Conservation (phyloP, 1,140 invertebrate species). For the Thalassaphorura encarpata region DNA sequence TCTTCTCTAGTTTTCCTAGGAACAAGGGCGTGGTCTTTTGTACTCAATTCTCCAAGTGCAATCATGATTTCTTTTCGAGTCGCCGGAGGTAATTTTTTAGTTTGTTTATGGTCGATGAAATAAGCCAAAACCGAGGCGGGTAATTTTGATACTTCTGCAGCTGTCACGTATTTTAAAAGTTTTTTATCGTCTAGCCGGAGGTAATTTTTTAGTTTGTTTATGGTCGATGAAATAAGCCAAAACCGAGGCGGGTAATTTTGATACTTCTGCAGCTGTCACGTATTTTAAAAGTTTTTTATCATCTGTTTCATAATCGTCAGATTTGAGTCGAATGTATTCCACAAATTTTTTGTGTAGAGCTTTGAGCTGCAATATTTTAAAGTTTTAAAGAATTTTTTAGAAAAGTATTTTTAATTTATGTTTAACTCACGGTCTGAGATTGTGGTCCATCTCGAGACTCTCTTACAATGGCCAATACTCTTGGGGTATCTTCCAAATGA, state of each 20-base stretch:
- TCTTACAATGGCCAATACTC: constrained; percentile 20
- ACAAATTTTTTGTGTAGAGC: constrained; percentile 23
- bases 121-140: constrained; percentile 29
- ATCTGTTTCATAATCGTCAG: constrained; percentile 21
- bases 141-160: constrained; percentile 26
- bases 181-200: too few species aligned
- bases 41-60: constrained; percentile 25
- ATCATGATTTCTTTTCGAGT: constrained; percentile 30
- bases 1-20: constrained; percentile 26
- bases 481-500: constrained; percentile 22
- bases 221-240: constrained; percentile 29
- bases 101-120: constrained; percentile 22
- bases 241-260: constrained; percentile 26
- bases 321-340: constrained; percentile 25
- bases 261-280: constrained; percentile 26
- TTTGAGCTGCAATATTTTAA: constrained; percentile 16
- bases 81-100: background rate
- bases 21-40: constrained; percentile 27
- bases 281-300: constrained; percentile 30
- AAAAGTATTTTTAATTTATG: background rate
- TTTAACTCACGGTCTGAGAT: constrained; percentile 18
- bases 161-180: constrained; percentile 9
- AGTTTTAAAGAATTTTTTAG: background rate
- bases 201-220: constrained; percentile 23
- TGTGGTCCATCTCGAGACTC: constrained; percentile 28